Base-by-base conservation (phyloP, 1,140 invertebrate genomes). In the Macrosteles quadrilineatus region DNA sequence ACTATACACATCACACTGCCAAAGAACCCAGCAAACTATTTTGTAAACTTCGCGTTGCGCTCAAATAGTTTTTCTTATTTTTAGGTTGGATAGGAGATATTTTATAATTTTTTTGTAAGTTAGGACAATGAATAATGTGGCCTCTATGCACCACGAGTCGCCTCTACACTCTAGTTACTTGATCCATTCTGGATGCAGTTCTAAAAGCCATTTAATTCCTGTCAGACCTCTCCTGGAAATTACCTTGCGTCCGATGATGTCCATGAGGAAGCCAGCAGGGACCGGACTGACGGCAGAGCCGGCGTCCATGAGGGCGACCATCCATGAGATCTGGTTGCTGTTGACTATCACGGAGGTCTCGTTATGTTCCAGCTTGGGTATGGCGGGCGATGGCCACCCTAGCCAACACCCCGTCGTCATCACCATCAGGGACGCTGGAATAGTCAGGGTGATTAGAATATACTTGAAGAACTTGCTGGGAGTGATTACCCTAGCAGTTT, bases 171-270 rank as follows among this genome's bases (percentile, higher is more conserved):
- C n/a, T n/a, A n/a, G n/a, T n/a, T n/a, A n/a, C n/a, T n/a, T n/a
- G n/a, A n/a, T n/a, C n/a, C n/a, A n/a, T n/a, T n/a, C n/a, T n/a
- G n/a, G n/a, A n/a, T n/a, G n/a, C n/a, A n/a, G n/a, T n/a, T n/a
- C n/a, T n/a, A n/a, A n/a, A n/a, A n/a, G n/a, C n/a, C n/a, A n/a
- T n/a, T n/a, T n/a, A n/a, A n/a, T n/a, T n/a, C n/a, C n/a, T n/a
- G n/a, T n/a, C n/a, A n/a, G n/a, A n/a, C n/a, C n/a, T n/a, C n/a
- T n/a, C n/a, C n/a, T n/a, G n/a, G n/a, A n/a, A n/a, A n/a, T 82
- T 14, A 80, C 82, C 25, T 73, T 91, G 21, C 95, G 81, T 1
- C 95, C 95, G 36, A 91, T 78, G 71, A 83, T 86, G 77, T 96
- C 90, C 1, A 93, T 88, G 3, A 90, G 76, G 57, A 83, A 84